Base-by-base conservation (phyloP, 2,113 vertebrate genomes). In the Lucifuga dentata region DNA sequence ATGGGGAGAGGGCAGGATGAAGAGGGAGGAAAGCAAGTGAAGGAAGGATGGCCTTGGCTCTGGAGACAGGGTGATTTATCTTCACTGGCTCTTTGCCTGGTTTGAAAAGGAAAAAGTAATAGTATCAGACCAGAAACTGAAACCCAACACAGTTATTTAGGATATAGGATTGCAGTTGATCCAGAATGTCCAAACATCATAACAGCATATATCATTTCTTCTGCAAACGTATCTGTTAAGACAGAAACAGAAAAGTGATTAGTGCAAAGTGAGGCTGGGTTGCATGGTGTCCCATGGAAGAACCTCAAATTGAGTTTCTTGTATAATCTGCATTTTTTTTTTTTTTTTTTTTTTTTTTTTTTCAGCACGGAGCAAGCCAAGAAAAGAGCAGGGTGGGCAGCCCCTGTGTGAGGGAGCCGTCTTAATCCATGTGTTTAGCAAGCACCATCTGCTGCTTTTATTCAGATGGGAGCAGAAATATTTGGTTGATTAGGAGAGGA, bases 361-460 rank as follows among this genome's bases (percentile, higher is more conserved):
- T 53, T 19, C 8, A 62, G 39, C 35, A 55, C 51, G 55, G 35
- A 72, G 45, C 6, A 33, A 80, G 87, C 81, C 81, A 84, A 74
- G 81, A 79, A 68, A 68, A 67, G 83, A 78, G 70, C 81, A 83
- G 80, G 76, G 65, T 66, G 71, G 67, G 73, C 74, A 83, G 67
- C 77, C 77, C 82, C 76, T 62, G 73, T 79, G 80, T 80, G 80
- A 84, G 56, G 64, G 73, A 81, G 72, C 76, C 45, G 67, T 82
- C 82, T 77, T 73, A 75, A 86, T 85, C 68, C 78, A 76, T 80
- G 80, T 87, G 84, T 90, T 86, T 84, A 81, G 73, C 68, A 64
- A 83, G 68, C 83, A 81, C 87, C 87, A 90, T 87, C 87, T 88
- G 86, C 81, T 85, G 72, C 78, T 64, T 86, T 88, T 77, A 86